These are phyloP conservation scores for Hippopotamus amphibius DNA, from an alignment of 2,113 vertebrate genomes.

Conservation along the genomic window DNA sequence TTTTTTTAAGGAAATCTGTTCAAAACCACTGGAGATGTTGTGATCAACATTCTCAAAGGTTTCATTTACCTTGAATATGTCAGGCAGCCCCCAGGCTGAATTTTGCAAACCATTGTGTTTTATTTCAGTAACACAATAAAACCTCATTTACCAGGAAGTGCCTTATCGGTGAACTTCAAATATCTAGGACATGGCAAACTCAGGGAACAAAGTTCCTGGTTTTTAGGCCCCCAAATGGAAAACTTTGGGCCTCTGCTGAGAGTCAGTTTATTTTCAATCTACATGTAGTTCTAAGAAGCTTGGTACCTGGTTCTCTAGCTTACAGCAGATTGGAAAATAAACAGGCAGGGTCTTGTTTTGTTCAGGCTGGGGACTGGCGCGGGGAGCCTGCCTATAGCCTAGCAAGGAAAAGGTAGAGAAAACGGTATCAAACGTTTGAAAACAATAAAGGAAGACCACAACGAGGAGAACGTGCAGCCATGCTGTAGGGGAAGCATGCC, in stretches of 20 bases:
- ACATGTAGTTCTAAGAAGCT: neutral
- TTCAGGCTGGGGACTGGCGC: neutral
- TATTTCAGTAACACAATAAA: slow-evolving; percentile 62
- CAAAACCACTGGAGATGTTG: neutral
- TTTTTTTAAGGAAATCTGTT: slow-evolving; percentile 35
- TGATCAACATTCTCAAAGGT: slow-evolving; percentile 36
- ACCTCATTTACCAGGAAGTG: slow-evolving; percentile 43
- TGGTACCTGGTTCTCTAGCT: neutral
- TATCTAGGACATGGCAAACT: neutral
- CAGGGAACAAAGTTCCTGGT: slow-evolving; percentile 31
- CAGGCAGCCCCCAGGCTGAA: neutral
- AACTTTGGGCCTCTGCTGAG: neutral
- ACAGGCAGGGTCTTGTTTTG: neutral
- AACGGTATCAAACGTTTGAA: neutral
- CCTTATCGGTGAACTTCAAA: slow-evolving; percentile 18
- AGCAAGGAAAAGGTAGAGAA: neutral
- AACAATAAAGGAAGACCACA: neutral
- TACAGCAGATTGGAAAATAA: neutral
- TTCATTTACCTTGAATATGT: neutral
- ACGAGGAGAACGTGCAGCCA: rapidly evolving
- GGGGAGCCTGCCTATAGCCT: neutral
- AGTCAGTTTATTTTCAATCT: neutral
- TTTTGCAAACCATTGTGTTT: slow-evolving; percentile 43
- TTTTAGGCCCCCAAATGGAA: slow-evolving; percentile 52
- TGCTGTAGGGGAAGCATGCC: neutral